Evolutionary conservation across 2,888 invertebrate species (phyloP).

Genomic region (Watsonalla cultraria): DNA sequence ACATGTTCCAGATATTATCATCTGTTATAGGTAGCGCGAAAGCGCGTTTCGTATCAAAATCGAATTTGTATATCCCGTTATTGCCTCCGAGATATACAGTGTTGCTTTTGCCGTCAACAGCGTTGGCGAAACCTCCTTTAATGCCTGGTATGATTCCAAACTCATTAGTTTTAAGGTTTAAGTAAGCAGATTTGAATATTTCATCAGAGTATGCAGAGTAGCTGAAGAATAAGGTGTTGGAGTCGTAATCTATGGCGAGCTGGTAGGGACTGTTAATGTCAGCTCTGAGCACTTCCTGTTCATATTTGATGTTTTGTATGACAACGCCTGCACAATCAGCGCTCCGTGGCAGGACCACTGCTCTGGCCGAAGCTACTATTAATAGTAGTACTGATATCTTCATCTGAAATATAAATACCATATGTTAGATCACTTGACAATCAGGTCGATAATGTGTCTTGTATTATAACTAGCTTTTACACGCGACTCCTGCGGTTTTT

Average conservation of each 20-base stretch:
- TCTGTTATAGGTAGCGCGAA: slow-evolving; percentile 25
- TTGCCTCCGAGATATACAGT: slow-evolving; percentile 51
- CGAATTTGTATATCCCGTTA: slow-evolving; percentile 46
- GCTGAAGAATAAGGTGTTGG: slow-evolving; percentile 54
- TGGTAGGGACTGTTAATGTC: slow-evolving; percentile 46
- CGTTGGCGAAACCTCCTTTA: slow-evolving; percentile 46
- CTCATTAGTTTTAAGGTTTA: slow-evolving; percentile 45
- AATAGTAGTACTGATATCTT: slow-evolving; percentile 14
- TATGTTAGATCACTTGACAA: no score
- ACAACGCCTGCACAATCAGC: slow-evolving; percentile 14
- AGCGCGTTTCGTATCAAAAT: slow-evolving; percentile 37
- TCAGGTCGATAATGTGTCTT: no score
- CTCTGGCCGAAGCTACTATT: slow-evolving; percentile 15
- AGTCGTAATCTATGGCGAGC: slow-evolving; percentile 51
- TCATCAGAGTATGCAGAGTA: slow-evolving; percentile 20
- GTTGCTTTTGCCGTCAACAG: slow-evolving; percentile 37
- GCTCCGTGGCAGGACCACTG: slow-evolving; percentile 9
- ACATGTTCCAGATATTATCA: slow-evolving; percentile 59
- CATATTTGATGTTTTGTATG: slow-evolving; percentile 12
- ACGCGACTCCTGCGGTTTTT: no score
- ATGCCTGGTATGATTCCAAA: slow-evolving; percentile 37
- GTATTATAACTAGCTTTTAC: no score
- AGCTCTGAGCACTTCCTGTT: slow-evolving; percentile 31
- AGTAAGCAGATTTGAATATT: slow-evolving; percentile 37
- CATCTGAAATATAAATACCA: slow-evolving; percentile 28